Evolutionary conservation across 2,888 invertebrate species (phyloP), one percentile per base, ranked within the genome.

Genomic region (Nesidiocoris tenuis): DNA sequence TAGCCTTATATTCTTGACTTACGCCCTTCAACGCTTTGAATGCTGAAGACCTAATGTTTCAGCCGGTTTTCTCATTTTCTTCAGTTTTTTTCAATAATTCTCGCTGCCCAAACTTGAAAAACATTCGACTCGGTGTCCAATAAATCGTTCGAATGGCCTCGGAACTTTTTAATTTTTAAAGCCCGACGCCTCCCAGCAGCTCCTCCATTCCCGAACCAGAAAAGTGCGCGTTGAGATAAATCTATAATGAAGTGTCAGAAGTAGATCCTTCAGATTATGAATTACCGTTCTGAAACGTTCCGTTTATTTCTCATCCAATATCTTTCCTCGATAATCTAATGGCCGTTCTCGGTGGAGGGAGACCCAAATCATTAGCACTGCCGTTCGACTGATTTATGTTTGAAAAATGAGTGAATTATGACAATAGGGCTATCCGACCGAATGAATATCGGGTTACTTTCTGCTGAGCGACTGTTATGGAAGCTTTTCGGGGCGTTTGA

Each of bases 231-330:
- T 19, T 25, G 19, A 70, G 70, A 70, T 70, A 67, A n/a, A 70
- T 70, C 70, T 70, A 57, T 59, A 70, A 70, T 70, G 70, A 24
- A 70, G 7, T 70, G 70, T 70, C 70, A 70, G 70, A 39, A 22
- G 70, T 59, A 59, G 70, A 70, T 70, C 70, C 54, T 57, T 54
- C 59, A 70, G 22, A 23, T 70, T 70, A 70, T 70, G 70, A 70
- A 70, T 70, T 70, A 70, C 70, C 70, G 23, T 21, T 57, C 54
- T 57, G 24, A 39, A 70, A 70, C 67, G 67, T 21, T 67, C 57
- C 70, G 70, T 70, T 70, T 59, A 57, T 70, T 70, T 59, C 39
- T 39, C 39, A 12, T 39, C 70, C 70, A 70, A 70, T 70, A 70
- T 70, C 70, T 70, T 57, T 22, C 57, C 12, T 39, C 25, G 70